Evolutionary conservation across 2,113 vertebrate genomes (phyloP).

Genomic region (Eubucco bourcierii): DNA sequence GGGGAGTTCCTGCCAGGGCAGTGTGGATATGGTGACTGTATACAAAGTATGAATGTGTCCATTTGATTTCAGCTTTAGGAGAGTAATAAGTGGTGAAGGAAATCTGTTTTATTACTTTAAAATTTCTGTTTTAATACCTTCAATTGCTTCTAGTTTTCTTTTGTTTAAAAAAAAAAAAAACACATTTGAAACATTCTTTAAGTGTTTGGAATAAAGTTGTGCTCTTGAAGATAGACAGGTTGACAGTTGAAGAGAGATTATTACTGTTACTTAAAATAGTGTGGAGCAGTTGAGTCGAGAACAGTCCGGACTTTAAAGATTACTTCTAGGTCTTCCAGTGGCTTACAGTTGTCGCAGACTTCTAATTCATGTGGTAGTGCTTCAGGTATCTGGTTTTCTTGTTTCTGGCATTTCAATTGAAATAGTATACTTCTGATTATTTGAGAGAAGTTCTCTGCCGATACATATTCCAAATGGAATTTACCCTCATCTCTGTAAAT

Average conservation of each 20-base stretch:
- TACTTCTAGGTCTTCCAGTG: background rate
- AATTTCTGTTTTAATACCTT: background rate
- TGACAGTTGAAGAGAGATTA: background rate
- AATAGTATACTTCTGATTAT: background rate
- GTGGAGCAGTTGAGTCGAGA: background rate
- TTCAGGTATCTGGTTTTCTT: background rate
- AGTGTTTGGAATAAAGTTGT: background rate
- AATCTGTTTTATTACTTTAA: background rate
- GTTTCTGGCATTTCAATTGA: slow-evolving; percentile 14
- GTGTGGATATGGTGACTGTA: background rate
- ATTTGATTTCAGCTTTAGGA: background rate
- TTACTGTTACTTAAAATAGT: background rate
- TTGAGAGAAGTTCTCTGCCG: background rate
- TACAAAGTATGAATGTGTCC: background rate
- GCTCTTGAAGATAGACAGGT: background rate
- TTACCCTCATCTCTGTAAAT: background rate
- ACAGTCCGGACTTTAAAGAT: background rate
- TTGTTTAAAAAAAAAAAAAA: background rate
- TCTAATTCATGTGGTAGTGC: background rate
- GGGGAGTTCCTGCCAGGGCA: background rate
- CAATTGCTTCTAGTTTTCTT: background rate
- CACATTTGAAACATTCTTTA: background rate
- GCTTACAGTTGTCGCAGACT: background rate
- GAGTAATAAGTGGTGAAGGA: background rate
- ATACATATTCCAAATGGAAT: background rate